These are phyloP conservation scores for Argopecten irradians DNA, from an alignment of 1,140 invertebrate species.

Conservation along the genomic window DNA sequence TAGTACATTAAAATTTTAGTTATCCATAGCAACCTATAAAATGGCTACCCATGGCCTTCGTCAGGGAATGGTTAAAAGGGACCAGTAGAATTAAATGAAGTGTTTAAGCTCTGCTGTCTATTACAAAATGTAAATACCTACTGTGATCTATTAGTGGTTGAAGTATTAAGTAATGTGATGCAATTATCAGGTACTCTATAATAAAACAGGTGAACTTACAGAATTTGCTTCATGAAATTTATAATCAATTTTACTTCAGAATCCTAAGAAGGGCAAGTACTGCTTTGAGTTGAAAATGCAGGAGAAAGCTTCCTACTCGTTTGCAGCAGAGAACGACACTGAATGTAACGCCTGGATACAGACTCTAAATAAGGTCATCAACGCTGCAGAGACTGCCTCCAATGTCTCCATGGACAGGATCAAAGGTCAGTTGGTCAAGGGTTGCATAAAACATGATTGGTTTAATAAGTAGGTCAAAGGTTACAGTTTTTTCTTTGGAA, in stretches of 20 bases:
- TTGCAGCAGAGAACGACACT: conserved; percentile 90
- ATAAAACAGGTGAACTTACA: neutral
- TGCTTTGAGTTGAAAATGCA: conserved; percentile 93
- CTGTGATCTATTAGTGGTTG: too few species aligned
- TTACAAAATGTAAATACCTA: neutral
- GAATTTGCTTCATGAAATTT: neutral
- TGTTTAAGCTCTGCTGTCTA: neutral
- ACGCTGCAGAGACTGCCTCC: conserved; percentile 82
- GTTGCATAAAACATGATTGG: neutral
- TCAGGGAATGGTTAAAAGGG: too few species aligned
- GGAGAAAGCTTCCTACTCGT: conserved; percentile 87
- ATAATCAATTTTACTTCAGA: conserved; percentile 78
- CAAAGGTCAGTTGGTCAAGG: conserved; percentile 57
- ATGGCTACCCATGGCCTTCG: too few species aligned
- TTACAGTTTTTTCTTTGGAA: neutral
- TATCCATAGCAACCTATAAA: too few species aligned
- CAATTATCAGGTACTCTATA: neutral
- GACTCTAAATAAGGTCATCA: conserved; percentile 85
- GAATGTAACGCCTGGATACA: conserved; percentile 90
- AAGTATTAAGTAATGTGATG: too few species aligned
- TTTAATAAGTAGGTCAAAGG: neutral
- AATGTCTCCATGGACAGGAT: conserved; percentile 67
- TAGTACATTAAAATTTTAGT: too few species aligned
- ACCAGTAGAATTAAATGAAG: neutral
- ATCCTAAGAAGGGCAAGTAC: conserved; percentile 88